A percentile compares a stretch with the other conserved stretches of the same genome.
These are phyloP conservation scores for Napeogenes sylphis DNA, from an alignment of 2,888 invertebrate species.

Conservation along the genomic window DNA sequence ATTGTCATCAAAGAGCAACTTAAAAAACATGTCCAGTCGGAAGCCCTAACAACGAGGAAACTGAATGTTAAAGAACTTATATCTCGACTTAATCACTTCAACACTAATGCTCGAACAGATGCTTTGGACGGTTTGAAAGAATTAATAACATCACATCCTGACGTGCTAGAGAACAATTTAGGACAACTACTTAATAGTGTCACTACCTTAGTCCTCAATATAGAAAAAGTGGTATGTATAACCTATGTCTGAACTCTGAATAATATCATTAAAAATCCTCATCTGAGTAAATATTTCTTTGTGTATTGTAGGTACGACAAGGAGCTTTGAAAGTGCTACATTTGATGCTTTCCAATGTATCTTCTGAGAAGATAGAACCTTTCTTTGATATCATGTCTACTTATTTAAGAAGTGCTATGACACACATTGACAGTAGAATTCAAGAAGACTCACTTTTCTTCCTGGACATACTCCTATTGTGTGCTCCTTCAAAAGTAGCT, in stretches of 20 bases:
- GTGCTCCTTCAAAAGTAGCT: conserved; percentile 81
- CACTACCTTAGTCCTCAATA: conserved; percentile 83
- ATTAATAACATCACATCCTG: conserved; percentile 57
- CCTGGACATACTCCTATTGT: conserved; percentile 85
- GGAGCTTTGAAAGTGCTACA: conserved; percentile 77
- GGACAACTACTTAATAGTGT: conserved; percentile 83
- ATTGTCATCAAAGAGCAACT: conserved; percentile 90
- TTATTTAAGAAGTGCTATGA: conserved; percentile 92
- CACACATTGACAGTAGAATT: conserved; percentile 87
- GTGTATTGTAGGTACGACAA: conserved; percentile 67
- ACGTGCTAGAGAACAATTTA: conserved; percentile 76
- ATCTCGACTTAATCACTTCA: conserved; percentile 85
- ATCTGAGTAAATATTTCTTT: conserved; percentile 3
- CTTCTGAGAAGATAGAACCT: conserved; percentile 78
- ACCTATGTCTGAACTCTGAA: neutral
- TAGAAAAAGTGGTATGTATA: conserved; percentile 78
- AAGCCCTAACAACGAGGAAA: conserved; percentile 82
- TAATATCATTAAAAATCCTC: neutral
- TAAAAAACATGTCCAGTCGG: conserved; percentile 67
- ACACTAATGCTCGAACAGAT: conserved; percentile 81
- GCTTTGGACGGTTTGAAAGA: conserved; percentile 80
- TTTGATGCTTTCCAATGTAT: conserved; percentile 61
- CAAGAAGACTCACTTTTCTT: conserved; percentile 90
- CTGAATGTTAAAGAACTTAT: conserved; percentile 85
- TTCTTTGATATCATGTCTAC: conserved; percentile 87